These are phyloP conservation scores for Cremastinae sp. DNA, from an alignment of 2,888 invertebrate species.

Conservation along the genomic window DNA sequence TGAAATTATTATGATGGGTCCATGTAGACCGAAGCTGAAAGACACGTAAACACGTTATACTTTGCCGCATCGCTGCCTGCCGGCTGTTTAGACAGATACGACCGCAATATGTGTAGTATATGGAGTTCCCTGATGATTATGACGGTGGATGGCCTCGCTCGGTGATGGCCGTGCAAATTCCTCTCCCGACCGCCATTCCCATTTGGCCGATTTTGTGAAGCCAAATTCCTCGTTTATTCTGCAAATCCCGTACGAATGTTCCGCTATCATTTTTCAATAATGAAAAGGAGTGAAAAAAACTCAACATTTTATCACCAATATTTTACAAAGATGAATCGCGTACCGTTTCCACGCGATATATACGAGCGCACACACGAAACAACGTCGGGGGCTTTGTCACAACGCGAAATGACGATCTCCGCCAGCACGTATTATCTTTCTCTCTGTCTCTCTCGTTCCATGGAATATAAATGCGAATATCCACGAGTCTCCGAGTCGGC, in stretches of 20 bases:
- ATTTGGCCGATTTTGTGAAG: neutral
- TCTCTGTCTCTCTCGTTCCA: neutral
- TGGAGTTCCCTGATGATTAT: slow-evolving; percentile 30
- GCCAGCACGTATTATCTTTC: slow-evolving; percentile 5
- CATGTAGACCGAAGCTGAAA: slow-evolving; percentile 38
- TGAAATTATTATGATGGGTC: slow-evolving; percentile 29
- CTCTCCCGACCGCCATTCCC: slow-evolving; percentile 14
- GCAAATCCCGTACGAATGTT: too few species aligned
- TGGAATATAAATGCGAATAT: neutral
- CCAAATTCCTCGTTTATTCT: too few species aligned
- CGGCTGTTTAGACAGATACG: slow-evolving; percentile 38
- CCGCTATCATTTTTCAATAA: too few species aligned
- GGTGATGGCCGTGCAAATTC: slow-evolving; percentile 35
- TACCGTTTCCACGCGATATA: neutral
- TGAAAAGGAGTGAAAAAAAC: too few species aligned
- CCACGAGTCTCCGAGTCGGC: slow-evolving; percentile 60
- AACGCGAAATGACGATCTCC: neutral
- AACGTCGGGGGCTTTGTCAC: neutral
- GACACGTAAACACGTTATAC: slow-evolving; percentile 41
- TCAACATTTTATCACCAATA: too few species aligned
- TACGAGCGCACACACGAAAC: too few species aligned
- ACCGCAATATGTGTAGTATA: slow-evolving; percentile 2
- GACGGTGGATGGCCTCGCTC: slow-evolving; percentile 38
- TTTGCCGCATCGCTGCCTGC: slow-evolving; percentile 28
- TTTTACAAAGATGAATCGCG: too few species aligned